These are phyloP conservation scores for Epinotia ramella DNA, from an alignment of 2,888 invertebrate genomes.

Conservation along the genomic window DNA sequence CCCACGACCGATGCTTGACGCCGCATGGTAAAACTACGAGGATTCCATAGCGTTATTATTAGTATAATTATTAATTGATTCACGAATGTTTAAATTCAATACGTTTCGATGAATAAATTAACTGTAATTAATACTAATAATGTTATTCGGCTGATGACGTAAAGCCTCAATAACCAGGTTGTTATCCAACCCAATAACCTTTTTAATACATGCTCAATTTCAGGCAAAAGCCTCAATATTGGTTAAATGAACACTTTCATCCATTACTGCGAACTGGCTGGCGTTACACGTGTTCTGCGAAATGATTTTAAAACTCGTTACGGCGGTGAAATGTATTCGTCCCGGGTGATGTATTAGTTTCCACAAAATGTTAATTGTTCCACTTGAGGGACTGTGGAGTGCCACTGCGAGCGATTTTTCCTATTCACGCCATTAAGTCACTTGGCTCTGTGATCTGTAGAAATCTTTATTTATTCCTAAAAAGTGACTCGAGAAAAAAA, in stretches of 20 bases:
- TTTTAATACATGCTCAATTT: background rate
- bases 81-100: no score
- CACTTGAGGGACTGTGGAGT: slow-evolving; percentile 18
- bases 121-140: no score
- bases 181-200: background rate
- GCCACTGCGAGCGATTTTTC: slow-evolving; percentile 11
- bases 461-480: no score
- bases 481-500: no score
- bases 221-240: background rate
- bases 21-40: no score
- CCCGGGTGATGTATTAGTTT: slow-evolving; percentile 41
- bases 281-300: slow-evolving; percentile 7
- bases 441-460: no score
- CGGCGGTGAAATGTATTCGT: slow-evolving; percentile 20
- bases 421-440: background rate
- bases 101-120: no score
- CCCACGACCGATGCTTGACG: no score
- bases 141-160: no score
- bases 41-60: no score
- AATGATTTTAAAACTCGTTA: slow-evolving; percentile 26
- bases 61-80: no score
- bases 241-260: background rate
- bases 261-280: background rate
- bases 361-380: slow-evolving; percentile 36
- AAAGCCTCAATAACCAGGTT: background rate